Evolutionary conservation across 1,140 invertebrate species (phyloP).

Genomic region (Zaprionus nigranus): DNA sequence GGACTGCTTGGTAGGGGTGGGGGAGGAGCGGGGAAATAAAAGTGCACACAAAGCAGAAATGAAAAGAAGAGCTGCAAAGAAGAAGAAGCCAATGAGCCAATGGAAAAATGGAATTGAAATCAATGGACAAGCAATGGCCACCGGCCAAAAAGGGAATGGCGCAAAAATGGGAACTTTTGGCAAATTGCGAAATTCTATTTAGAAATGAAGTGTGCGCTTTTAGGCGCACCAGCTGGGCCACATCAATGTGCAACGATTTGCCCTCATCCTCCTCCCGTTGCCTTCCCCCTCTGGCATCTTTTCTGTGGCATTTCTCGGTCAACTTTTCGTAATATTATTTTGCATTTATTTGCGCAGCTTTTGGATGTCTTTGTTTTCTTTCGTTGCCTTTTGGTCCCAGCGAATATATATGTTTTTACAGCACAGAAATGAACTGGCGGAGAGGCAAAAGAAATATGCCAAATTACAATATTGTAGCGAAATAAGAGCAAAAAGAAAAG

Average conservation of each 20-base stretch:
- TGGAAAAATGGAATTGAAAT: slow-evolving; percentile 66
- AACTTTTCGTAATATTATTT: slow-evolving; percentile 80
- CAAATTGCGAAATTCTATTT: slow-evolving; percentile 72
- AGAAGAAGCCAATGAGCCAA: slow-evolving; percentile 4
- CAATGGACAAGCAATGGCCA: slow-evolving; percentile 66
- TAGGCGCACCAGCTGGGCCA: slow-evolving; percentile 52
- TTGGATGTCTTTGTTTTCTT: slow-evolving; percentile 62
- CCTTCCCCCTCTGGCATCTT: background rate
- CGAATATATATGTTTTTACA: slow-evolving; percentile 6
- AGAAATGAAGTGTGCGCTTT: slow-evolving; percentile 71
- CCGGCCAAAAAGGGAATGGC: slow-evolving; percentile 27
- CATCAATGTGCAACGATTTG: slow-evolving; percentile 59
- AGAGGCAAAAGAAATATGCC: slow-evolving; percentile 21
- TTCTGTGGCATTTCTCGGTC: slow-evolving; percentile 56
- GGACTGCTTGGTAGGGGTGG: background rate
- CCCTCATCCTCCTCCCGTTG: background rate
- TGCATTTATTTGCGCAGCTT: slow-evolving; percentile 76
- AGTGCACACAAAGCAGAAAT: slow-evolving; percentile 21
- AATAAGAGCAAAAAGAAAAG: slow-evolving; percentile 29
- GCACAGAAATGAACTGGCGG: background rate
- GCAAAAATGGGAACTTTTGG: slow-evolving; percentile 49
- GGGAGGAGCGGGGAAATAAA: slow-evolving; percentile 8
- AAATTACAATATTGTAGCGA: slow-evolving; percentile 70
- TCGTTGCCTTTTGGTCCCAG: slow-evolving; percentile 44
- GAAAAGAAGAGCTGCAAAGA: slow-evolving; percentile 1